Base-by-base conservation (phyloP, 2,888 invertebrate species). In the Drosophila subquinaria region DNA sequence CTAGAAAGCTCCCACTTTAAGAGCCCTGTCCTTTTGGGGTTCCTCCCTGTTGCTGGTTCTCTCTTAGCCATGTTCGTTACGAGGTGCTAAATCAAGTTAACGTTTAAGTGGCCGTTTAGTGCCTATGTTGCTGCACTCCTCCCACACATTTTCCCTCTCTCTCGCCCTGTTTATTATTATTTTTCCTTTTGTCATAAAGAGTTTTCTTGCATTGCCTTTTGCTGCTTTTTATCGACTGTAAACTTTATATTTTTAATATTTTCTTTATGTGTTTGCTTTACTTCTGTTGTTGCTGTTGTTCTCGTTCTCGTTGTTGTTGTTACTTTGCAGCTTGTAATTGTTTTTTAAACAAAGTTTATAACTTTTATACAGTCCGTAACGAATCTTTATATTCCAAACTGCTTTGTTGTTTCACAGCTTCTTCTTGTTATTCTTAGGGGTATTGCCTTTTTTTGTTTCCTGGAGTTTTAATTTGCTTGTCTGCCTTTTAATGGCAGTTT, bases 71-170 rank as follows among this genome's bases (percentile, higher is more conserved):
- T 62, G 57, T 73, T 43, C 43, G 89, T 84, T 81, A 84, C 82
- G 89, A 89, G 88, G 88, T 84, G 84, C 88, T 84, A 84, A 84
- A 89, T 84, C 84, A 84, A 84, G 84, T 84, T 89, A 89, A 89
- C 89, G 72, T 79, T 84, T 89, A 84, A 89, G 88, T 88, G 84
- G 88, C 85, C 84, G 85, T 84, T 84, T 84, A 84, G 89, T 81
- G 89, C 82, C 89, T 83, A 74, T 67, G 69, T 38, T 57, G 64
- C 81, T 50, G 64, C 20, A 35, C 40, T 62, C n/a, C 33, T 60
- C 43, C 36, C 15, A n/a, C 40, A 38, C 55, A 11, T 40, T 35
- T n/a, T 17, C 35, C n/a, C 6, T 15, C 45, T 17, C 36, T 2
- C 47, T 5, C n/a, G 4, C n/a, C 15, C 23, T n/a, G 60, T 77